These are phyloP conservation scores for Lamprotornis superbus DNA, from an alignment of 2,113 vertebrate genomes.

Conservation along the genomic window DNA sequence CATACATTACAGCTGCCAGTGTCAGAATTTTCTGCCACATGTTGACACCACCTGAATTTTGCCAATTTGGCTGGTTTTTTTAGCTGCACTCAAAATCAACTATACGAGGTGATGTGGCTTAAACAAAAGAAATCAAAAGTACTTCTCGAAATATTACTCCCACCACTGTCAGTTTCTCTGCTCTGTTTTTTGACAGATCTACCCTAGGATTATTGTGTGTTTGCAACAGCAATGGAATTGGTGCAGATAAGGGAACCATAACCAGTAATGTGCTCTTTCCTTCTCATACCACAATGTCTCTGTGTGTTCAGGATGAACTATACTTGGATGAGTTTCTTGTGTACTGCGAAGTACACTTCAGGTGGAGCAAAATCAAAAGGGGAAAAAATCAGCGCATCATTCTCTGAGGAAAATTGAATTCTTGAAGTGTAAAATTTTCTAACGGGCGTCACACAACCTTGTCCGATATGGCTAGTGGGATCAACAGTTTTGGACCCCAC, in stretches of 20 bases:
- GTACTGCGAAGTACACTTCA: not conserved
- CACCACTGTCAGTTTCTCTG: not conserved
- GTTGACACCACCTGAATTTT: not conserved
- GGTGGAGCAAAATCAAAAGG: not conserved
- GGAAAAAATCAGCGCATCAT: not conserved
- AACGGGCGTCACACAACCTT: not conserved
- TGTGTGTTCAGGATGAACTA: not conserved
- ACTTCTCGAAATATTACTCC: not conserved
- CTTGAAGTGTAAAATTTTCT: not conserved
- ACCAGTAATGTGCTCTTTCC: rapidly evolving
- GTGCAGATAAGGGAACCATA: not conserved
- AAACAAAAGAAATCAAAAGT: not conserved
- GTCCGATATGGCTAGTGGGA: not conserved
- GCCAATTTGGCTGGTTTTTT: not conserved
- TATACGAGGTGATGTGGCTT: not conserved
- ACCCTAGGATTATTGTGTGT: not conserved
- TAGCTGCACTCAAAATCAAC: not conserved
- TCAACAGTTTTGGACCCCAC: not conserved
- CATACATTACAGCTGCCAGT: not conserved
- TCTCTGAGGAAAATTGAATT: not conserved
- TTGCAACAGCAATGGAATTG: not conserved
- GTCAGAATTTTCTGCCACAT: not conserved
- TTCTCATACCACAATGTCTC: rapidly evolving
- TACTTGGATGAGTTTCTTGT: not conserved
- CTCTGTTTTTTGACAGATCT: not conserved